Conservation (phyloP, 2,888 invertebrate species). For the Eupithecia centaureata region DNA sequence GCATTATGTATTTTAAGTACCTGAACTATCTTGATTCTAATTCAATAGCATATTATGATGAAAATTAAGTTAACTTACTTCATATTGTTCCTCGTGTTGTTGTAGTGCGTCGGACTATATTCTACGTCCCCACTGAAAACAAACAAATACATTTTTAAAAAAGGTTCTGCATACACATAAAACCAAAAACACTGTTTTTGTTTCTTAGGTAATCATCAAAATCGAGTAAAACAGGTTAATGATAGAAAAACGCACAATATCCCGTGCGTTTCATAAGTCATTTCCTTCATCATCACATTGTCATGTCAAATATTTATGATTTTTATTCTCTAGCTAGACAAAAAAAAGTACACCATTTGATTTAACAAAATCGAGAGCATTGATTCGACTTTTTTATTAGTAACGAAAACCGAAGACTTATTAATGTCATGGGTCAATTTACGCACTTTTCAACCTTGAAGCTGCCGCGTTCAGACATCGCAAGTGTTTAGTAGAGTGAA, state of each 20-base stretch:
- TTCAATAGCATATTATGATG: background rate
- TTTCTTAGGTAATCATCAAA: too few relatives aligned
- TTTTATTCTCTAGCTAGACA: background rate
- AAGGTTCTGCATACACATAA: too few relatives aligned
- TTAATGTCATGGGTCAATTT: slow-evolving; percentile 12
- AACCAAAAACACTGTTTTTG: too few relatives aligned
- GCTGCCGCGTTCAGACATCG: slow-evolving; percentile 41
- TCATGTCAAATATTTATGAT: background rate
- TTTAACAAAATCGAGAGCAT: background rate
- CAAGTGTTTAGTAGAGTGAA: slow-evolving; percentile 54
- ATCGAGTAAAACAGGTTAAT: too few relatives aligned
- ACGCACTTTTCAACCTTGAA: slow-evolving; percentile 34
- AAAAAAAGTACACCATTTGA: background rate
- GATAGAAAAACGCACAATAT: too few relatives aligned
- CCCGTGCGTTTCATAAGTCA: too few relatives aligned
- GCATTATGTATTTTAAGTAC: background rate
- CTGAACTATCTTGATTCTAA: background rate
- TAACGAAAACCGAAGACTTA: background rate
- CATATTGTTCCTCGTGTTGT: slow-evolving; percentile 76
- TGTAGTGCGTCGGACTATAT: slow-evolving; percentile 72
- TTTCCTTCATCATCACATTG: too few relatives aligned
- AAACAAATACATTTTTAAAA: slow-evolving; percentile 37
- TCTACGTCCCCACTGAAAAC: slow-evolving; percentile 75
- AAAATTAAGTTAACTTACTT: slow-evolving; percentile 65
- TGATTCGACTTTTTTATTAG: background rate